Evolutionary conservation across 2,888 invertebrate genomes (phyloP).

Genomic region (Allolobophora icterica): DNA sequence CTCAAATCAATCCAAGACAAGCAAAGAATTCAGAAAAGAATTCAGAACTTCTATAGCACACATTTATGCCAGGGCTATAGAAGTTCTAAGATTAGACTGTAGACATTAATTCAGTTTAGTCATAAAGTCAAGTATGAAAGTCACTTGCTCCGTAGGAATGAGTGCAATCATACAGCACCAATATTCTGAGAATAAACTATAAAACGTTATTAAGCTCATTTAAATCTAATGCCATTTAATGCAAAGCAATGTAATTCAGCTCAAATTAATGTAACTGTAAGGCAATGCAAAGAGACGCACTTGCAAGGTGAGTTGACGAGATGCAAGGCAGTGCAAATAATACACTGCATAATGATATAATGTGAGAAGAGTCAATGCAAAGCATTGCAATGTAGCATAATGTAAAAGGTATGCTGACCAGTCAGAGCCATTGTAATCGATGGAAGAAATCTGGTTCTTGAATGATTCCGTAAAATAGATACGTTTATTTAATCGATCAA

Average conservation of each 20-base stretch:
- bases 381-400: background rate
- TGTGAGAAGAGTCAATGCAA: background rate
- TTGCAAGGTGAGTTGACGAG: no score
- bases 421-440: conserved; percentile 87
- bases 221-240: background rate
- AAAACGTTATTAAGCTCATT: background rate
- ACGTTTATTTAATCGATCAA: conserved; percentile 86
- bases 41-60: no score
- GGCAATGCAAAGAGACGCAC: no score
- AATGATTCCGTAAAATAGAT: conserved; percentile 96
- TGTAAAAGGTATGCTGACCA: conserved; percentile 63
- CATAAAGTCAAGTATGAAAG: background rate
- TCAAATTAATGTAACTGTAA: no score
- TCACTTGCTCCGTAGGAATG: background rate
- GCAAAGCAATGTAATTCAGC: background rate
- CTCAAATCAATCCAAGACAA: no score
- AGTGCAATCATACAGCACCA: background rate
- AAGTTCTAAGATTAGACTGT: no score
- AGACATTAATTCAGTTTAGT: background rate
- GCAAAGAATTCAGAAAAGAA: no score
- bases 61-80: no score
- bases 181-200: background rate
- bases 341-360: background rate
- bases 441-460: conserved; percentile 92
- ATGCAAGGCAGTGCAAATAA: no score